Conservation (phyloP, 2,888 invertebrate genomes). For the Choreutis nemorana region DNA sequence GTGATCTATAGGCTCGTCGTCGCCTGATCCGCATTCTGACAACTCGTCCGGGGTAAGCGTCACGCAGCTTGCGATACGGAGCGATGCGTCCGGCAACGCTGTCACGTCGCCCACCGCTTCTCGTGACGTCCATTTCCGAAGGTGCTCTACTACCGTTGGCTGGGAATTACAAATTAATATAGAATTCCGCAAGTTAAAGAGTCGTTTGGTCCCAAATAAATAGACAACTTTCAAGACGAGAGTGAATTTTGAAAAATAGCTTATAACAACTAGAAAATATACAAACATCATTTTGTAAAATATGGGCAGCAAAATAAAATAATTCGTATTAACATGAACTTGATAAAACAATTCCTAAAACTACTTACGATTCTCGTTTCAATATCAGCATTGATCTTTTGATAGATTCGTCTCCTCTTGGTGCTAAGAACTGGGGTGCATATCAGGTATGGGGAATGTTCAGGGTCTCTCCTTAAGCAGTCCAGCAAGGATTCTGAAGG, state of each 20-base stretch:
- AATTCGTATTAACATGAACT: too few species aligned
- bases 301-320: too few species aligned
- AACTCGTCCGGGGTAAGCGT: slow-evolving; percentile 59
- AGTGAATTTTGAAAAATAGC: too few species aligned
- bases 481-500: slow-evolving; percentile 72
- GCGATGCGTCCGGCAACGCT: slow-evolving; percentile 79
- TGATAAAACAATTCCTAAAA: too few species aligned
- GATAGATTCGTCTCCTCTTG: slow-evolving; percentile 72
- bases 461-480: slow-evolving; percentile 68
- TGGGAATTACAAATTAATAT: too few species aligned
- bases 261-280: too few species aligned
- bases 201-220: too few species aligned
- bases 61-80: slow-evolving; percentile 69
- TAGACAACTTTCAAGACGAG: too few species aligned
- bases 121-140: slow-evolving; percentile 85
- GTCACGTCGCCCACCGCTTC: slow-evolving; percentile 86
- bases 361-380: slow-evolving; percentile 86
- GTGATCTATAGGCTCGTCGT: slow-evolving; percentile 80
- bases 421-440: slow-evolving; percentile 84
- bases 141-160: slow-evolving; percentile 82
- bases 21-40: slow-evolving; percentile 65
- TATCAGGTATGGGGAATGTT: slow-evolving; percentile 75
- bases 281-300: too few species aligned
- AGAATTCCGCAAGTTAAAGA: not conserved
- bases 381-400: slow-evolving; percentile 81